Conservation (phyloP, 2,888 invertebrate genomes). For the Sinodicranocentrus sp. region DNA sequence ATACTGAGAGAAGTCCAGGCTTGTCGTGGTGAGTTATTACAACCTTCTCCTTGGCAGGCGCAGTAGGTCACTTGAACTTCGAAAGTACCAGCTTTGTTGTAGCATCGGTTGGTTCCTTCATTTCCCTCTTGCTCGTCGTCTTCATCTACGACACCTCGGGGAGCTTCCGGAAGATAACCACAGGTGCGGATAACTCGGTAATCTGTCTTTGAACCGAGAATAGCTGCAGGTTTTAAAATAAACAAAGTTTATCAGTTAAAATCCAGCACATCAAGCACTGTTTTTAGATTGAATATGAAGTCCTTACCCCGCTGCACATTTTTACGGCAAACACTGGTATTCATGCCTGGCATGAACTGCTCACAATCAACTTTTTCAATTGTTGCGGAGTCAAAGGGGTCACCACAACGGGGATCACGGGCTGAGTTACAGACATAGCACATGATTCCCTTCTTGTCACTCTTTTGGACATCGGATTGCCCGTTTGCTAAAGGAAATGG, state of each 20-base stretch:
- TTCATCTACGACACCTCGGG: constrained; percentile 41
- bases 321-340: constrained; percentile 79
- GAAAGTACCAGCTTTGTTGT: constrained; percentile 75
- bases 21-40: constrained; percentile 55
- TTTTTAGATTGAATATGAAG: background rate
- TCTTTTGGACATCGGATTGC: constrained; percentile 14
- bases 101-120: constrained; percentile 59
- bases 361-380: constrained; percentile 79
- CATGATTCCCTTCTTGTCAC: constrained; percentile 68
- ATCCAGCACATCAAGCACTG: background rate
- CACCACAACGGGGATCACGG: constrained; percentile 79
- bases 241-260: constrained; percentile 20
- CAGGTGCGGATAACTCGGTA: constrained; percentile 72
- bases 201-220: constrained; percentile 66
- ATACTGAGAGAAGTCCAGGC: constrained; percentile 40
- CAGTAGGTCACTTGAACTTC: constrained; percentile 76
- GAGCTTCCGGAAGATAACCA: constrained; percentile 71
- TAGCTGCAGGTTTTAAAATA: constrained; percentile 53
- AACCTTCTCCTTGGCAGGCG: constrained; percentile 63
- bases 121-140: constrained; percentile 43
- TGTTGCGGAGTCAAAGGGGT: constrained; percentile 79
- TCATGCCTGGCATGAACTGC: constrained; percentile 69
- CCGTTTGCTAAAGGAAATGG: constrained; percentile 49
- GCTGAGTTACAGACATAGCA: constrained; percentile 80
- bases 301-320: constrained; percentile 79